These are phyloP conservation scores for Oedothorax gibbosus DNA, from an alignment of 1,140 invertebrate genomes.

Conservation along the genomic window DNA sequence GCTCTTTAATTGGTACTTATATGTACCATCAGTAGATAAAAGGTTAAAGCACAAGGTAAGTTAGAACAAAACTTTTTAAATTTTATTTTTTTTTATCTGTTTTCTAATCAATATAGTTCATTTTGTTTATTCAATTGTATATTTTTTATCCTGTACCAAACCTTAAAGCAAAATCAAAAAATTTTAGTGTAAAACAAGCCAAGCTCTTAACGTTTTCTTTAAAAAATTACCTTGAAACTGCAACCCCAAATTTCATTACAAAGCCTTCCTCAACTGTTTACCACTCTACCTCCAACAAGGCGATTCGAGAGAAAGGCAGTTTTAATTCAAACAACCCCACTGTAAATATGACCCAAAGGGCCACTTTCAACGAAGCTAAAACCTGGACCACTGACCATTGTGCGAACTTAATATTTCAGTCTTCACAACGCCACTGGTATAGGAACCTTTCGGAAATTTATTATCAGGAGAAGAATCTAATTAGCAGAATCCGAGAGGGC, in stretches of 20 bases:
- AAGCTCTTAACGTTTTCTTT: too few relatives aligned
- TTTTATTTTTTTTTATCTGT: too few relatives aligned
- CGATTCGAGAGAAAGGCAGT: neutral
- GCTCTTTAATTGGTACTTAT: too few relatives aligned
- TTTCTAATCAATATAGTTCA: too few relatives aligned
- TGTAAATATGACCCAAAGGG: slow-evolving; percentile 26
- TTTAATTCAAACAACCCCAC: slow-evolving; percentile 40
- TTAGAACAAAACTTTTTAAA: too few relatives aligned
- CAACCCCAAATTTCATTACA: slow-evolving; percentile 12
- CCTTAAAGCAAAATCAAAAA: too few relatives aligned
- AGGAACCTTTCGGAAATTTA: slow-evolving; percentile 47
- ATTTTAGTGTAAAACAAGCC: too few relatives aligned
- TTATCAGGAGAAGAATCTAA: slow-evolving; percentile 56
- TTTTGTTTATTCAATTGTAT: too few relatives aligned
- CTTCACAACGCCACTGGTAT: neutral
- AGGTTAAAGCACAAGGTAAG: too few relatives aligned
- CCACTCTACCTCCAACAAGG: neutral
- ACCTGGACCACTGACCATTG: slow-evolving; percentile 30
- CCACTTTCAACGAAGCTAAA: slow-evolving; percentile 27
- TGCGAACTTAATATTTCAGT: slow-evolving; percentile 40
- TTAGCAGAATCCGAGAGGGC: slow-evolving; percentile 26
- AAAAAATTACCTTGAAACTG: too few relatives aligned
- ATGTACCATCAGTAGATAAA: too few relatives aligned
- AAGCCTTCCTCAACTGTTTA: slow-evolving; percentile 1
- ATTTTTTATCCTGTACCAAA: too few relatives aligned